These are phyloP conservation scores for Phainopepla nitens DNA, from an alignment of 2,113 vertebrate species.

Conservation along the genomic window DNA sequence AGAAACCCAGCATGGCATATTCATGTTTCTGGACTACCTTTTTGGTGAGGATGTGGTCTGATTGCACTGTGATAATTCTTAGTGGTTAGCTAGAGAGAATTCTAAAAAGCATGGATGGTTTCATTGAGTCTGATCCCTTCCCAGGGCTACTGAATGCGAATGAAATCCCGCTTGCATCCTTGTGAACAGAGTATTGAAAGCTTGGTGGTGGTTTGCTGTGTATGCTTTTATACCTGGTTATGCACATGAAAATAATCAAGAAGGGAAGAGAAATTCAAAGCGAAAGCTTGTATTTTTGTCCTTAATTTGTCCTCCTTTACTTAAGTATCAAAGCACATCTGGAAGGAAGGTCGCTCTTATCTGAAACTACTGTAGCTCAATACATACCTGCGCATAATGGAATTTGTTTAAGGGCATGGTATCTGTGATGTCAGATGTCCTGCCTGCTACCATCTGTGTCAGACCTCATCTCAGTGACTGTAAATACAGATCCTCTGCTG, in stretches of 20 bases:
- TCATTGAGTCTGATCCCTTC: slow-evolving; percentile 45
- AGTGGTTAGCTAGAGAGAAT: slow-evolving; percentile 55
- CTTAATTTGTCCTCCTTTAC: slow-evolving; percentile 21
- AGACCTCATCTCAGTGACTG: not conserved
- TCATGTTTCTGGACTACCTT: slow-evolving; percentile 64
- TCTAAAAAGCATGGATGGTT: not conserved
- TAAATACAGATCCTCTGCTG: not conserved
- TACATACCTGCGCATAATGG: not conserved
- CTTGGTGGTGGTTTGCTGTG: not conserved
- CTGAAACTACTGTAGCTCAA: slow-evolving; percentile 3
- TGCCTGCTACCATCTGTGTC: not conserved
- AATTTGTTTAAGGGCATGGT: not conserved
- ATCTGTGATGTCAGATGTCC: slow-evolving; percentile 14
- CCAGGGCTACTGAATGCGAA: not conserved
- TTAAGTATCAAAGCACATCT: not conserved
- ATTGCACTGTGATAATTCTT: slow-evolving; percentile 51
- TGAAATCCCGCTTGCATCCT: not conserved
- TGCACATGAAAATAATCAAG: not conserved
- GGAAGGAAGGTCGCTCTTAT: not conserved
- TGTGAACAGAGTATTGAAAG: not conserved
- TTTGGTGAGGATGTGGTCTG: slow-evolving; percentile 57
- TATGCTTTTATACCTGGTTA: not conserved
- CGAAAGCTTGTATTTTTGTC: slow-evolving; percentile 19
- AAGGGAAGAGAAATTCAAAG: not conserved
- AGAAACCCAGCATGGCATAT: slow-evolving; percentile 38